phyloP scores from a whole-genome alignment of 2,888 invertebrate genomes.

The Spialia ferax region DNA sequence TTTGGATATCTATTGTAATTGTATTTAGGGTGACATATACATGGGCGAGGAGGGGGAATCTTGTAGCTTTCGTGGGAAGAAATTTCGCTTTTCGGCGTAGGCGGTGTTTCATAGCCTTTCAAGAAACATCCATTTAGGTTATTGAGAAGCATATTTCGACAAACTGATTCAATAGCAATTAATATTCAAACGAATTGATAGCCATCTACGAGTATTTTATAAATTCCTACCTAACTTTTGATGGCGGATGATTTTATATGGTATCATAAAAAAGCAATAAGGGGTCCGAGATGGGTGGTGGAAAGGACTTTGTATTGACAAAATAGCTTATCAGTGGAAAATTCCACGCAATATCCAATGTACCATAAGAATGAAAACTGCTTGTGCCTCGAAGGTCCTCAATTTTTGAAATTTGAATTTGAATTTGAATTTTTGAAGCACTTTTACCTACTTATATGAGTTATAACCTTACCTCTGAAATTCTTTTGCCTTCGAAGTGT shows the following conservation, averaged over 20 bases:
- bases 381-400: no score
- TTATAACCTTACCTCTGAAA: conserved; percentile 79
- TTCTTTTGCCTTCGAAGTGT: conserved; percentile 65
- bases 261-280: no score
- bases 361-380: no score
- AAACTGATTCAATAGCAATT: not conserved
- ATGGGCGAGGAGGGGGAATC: conserved; percentile 67
- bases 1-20: conserved; percentile 74
- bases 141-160: not conserved
- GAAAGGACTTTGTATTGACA: no score
- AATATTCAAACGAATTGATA: not conserved
- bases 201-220: no score
- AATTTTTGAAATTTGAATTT: no score
- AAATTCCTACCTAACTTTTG: no score
- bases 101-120: conserved; percentile 68
- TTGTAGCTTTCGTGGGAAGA: conserved; percentile 74
- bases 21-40: conserved; percentile 65
- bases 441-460: no score
- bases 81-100: conserved; percentile 64
- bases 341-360: no score
- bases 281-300: no score
- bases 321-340: no score
- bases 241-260: no score
- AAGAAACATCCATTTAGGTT: not conserved
- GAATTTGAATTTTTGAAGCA: not conserved